These are phyloP conservation scores for Mantis religiosa DNA, from an alignment of 2,888 invertebrate genomes.

Conservation along the genomic window DNA sequence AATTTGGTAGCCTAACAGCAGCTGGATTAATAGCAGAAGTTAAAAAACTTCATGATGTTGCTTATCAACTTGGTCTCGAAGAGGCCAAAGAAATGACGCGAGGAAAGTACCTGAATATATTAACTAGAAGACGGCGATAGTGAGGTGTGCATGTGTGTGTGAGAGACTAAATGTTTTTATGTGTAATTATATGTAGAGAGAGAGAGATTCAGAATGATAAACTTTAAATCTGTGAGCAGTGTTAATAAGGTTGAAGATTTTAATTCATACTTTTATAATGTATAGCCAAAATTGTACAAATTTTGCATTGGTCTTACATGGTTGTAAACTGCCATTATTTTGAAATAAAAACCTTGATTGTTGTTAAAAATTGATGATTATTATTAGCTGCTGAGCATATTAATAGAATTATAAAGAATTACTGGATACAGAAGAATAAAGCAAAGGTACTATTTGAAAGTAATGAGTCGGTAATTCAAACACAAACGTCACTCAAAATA, in stretches of 20 bases:
- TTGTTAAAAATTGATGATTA: neutral
- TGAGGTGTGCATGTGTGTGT: neutral
- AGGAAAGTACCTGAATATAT: slow-evolving; percentile 84
- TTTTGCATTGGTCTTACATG: neutral
- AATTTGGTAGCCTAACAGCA: slow-evolving; percentile 57
- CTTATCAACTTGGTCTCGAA: slow-evolving; percentile 89
- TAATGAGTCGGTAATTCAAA: too few relatives aligned
- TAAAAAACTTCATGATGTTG: slow-evolving; percentile 87
- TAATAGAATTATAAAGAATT: too few relatives aligned
- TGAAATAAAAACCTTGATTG: neutral
- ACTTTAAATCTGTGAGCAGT: neutral
- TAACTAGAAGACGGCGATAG: slow-evolving; percentile 18
- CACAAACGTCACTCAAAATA: too few relatives aligned
- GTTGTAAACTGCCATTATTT: neutral
- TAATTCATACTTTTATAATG: neutral
- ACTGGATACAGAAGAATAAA: too few relatives aligned
- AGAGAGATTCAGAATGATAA: neutral
- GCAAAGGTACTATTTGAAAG: too few relatives aligned
- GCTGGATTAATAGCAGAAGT: slow-evolving; percentile 88
- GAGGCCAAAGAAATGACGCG: slow-evolving; percentile 96
- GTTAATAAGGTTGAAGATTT: neutral
- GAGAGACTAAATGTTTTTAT: neutral
- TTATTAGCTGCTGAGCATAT: too few relatives aligned
- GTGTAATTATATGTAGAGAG: neutral
- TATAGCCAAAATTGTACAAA: neutral